Evolutionary conservation across 2,113 vertebrate genomes (phyloP), one percentile per base, ranked within the genome.

Genomic region (Echinops telfairi): DNA sequence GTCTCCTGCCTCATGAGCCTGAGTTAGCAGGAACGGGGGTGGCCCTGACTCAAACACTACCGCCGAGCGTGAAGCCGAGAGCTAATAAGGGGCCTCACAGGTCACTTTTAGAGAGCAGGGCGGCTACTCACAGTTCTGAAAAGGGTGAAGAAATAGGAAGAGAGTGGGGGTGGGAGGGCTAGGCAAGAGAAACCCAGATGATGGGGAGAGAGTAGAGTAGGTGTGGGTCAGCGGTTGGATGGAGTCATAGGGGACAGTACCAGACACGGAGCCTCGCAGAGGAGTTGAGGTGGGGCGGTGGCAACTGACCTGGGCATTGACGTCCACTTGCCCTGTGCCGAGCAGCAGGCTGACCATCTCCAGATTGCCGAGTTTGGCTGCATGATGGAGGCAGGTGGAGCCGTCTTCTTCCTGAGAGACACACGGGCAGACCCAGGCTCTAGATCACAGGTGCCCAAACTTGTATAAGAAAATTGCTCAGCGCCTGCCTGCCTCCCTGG

Each of bases 351-450:
- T 98, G 57, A 99, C 98, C 93, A 99, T 99, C 88, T 99, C 98
- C 90, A 99, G 96, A 94, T 98, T 99, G 60, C 99, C 99, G 57
- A 98, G 98, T 93, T 99, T 99, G 96, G 99, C 99, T 9, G 99
- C 99, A 0, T 99, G 99, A 91, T 99, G 99, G 27, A 99, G 99
- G 73, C 99, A 99, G 2, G 99, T 99, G 31, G 99, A 99, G 2
- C 99, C 98, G 0, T 99, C 99, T 4, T 99, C 99, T 91, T 99
- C 99, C 99, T 99, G 91, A 60, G 57, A 27, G 10, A 76, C 53
- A 97, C 5, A 62, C 0, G 2, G 60, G 71, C 14, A 66, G 66
- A 14, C 53, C 40, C 93, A 73, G 8, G 4, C 25, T 38, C 47
- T 53, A 14, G 47, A 53, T 53, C 47, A 53, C 47, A 17, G 0